Conservation (phyloP, 2,113 vertebrate genomes). For the Synodontis membranacea region DNA sequence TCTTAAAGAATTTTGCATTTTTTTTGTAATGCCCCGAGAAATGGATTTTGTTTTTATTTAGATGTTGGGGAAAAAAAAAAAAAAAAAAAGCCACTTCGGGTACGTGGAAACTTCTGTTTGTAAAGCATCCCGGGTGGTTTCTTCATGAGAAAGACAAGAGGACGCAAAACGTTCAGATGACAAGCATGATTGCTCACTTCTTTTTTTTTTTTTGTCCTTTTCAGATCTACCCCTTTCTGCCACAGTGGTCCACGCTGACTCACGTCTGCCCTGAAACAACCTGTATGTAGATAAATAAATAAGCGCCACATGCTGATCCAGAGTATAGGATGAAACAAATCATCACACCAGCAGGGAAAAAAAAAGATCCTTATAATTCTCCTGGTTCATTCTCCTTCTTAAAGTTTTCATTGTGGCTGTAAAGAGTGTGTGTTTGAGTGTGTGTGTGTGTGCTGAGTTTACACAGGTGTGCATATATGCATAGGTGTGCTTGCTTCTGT, state of each 20-base stretch:
- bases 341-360: no score
- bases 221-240: not conserved
- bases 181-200: not conserved
- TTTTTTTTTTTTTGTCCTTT: not conserved
- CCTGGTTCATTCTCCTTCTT: not conserved
- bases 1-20: not conserved
- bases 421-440: constrained; percentile 2
- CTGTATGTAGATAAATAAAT: not conserved
- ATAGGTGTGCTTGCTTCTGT: not conserved
- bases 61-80: not conserved
- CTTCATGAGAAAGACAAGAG: not conserved
- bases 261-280: not conserved
- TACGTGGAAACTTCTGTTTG: not conserved
- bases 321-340: not conserved
- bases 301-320: not conserved
- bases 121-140: not conserved
- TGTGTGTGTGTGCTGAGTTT: not conserved
- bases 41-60: not conserved
- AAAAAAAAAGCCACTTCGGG: no score
- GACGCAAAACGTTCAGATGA: not conserved
- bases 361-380: not conserved
- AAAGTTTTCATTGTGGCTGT: not conserved
- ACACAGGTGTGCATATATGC: not conserved
- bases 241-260: not conserved
- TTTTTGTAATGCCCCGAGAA: not conserved